Conservation (phyloP, 2,888 invertebrate species). For the Sympetrum striolatum region DNA sequence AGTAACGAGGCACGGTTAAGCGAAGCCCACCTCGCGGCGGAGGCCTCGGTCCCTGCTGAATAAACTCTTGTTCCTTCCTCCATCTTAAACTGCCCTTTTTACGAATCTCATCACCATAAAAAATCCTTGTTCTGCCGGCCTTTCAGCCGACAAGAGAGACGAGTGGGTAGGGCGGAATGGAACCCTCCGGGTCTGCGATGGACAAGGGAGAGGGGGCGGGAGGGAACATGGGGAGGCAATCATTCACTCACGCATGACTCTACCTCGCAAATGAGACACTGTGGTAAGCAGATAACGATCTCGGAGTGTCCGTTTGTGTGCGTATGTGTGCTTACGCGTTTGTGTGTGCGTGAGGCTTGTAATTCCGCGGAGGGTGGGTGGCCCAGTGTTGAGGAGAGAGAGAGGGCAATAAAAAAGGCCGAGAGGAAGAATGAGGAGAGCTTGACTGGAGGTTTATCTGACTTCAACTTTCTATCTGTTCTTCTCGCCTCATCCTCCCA, state of each 20-base stretch:
- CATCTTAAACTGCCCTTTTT: constrained; percentile 16
- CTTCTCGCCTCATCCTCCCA: not conserved
- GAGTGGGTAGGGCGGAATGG: not conserved
- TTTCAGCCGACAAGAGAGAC: not conserved
- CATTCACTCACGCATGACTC: not conserved
- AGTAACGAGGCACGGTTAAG: not conserved
- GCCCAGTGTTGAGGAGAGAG: not conserved
- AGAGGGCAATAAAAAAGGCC: not conserved
- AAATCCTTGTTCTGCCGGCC: not conserved
- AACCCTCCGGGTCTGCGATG: not conserved
- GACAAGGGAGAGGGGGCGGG: not conserved
- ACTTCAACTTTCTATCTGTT: not conserved
- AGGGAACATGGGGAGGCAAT: not conserved
- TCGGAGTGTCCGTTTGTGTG: not conserved
- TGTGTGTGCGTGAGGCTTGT: not conserved
- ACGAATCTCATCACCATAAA: constrained; percentile 38
- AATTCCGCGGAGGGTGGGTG: not conserved
- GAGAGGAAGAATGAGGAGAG: not conserved
- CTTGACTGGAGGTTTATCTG: not conserved
- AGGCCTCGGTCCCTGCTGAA: not conserved
- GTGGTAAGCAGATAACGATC: not conserved
- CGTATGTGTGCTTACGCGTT: not conserved
- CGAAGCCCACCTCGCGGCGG: not conserved
- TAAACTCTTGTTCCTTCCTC: constrained; percentile 1
- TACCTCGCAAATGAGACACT: not conserved